Conservation (phyloP, 1,140 invertebrate genomes). For the Drosophila watanabei region DNA sequence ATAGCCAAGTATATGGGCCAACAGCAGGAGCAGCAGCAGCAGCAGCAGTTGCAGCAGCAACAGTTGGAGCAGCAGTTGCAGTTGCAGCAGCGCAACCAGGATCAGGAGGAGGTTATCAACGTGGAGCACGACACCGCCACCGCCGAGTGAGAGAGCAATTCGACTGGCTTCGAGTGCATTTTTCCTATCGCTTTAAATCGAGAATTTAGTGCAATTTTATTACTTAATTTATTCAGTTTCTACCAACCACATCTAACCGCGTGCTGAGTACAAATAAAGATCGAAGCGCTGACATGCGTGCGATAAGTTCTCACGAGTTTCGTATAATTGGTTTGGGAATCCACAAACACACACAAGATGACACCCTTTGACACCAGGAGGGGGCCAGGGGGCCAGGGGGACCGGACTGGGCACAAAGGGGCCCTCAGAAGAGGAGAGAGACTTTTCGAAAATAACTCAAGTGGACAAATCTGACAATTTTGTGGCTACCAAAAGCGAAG, state of each 20-base stretch:
- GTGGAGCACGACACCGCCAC: constrained; percentile 88
- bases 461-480: constrained; percentile 84
- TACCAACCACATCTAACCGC: constrained; percentile 42
- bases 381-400: background rate
- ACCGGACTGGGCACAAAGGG: constrained; percentile 2
- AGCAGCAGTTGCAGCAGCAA: background rate
- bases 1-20: constrained; percentile 74
- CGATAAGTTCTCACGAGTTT: constrained; percentile 77
- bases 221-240: constrained; percentile 74
- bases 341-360: constrained; percentile 51
- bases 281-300: constrained; percentile 47
- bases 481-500: constrained; percentile 77
- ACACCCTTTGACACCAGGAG: constrained; percentile 53
- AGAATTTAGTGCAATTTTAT: constrained; percentile 78
- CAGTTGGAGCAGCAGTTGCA: constrained; percentile 1
- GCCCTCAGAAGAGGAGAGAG: constrained; percentile 22
- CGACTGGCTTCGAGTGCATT: constrained; percentile 28
- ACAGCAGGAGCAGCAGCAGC: constrained; percentile 4
- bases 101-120: constrained; percentile 91
- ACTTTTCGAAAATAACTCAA: constrained; percentile 80
- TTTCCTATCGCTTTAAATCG: constrained; percentile 69
- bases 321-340: constrained; percentile 78
- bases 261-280: constrained; percentile 78
- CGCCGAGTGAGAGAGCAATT: constrained; percentile 61
- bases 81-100: constrained; percentile 6